Conservation (phyloP, 2,888 invertebrate species). For the Biston stratarius region DNA sequence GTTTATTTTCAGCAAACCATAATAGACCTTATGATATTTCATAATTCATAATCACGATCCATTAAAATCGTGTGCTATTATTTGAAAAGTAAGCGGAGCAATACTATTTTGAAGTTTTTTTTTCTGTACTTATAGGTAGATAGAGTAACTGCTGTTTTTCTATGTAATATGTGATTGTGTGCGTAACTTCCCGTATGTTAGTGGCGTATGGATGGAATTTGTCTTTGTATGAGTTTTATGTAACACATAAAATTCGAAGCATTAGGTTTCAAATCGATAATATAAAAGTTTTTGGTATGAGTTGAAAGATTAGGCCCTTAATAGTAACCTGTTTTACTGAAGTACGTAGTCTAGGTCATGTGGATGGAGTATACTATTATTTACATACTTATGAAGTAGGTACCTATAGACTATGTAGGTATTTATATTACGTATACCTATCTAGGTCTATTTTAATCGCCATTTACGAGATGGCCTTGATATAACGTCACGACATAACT, state of each 20-base stretch:
- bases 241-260: conserved; percentile 72
- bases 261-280: conserved; percentile 75
- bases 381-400: too few species aligned
- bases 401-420: background rate
- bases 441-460: conserved; percentile 15
- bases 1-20: conserved; percentile 61
- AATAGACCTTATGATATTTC: conserved; percentile 70
- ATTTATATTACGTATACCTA: background rate
- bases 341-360: background rate
- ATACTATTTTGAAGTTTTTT: conserved; percentile 84
- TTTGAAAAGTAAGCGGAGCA: conserved; percentile 73
- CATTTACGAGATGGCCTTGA: conserved; percentile 26
- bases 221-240: conserved; percentile 66
- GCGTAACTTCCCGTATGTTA: conserved; percentile 79
- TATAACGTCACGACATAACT: conserved; percentile 4
- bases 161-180: conserved; percentile 76
- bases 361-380: too few species aligned
- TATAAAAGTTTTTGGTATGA: conserved; percentile 66
- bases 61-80: conserved; percentile 62
- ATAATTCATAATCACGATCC: conserved; percentile 65
- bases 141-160: conserved; percentile 77
- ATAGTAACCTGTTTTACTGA: conserved; percentile 1
- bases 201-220: conserved; percentile 66
- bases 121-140: conserved; percentile 75
- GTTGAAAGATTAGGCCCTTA: background rate